Evolutionary conservation across 2,797 vertebrate genomes (phyloP).

Genomic region (Borostomias antarcticus): DNA sequence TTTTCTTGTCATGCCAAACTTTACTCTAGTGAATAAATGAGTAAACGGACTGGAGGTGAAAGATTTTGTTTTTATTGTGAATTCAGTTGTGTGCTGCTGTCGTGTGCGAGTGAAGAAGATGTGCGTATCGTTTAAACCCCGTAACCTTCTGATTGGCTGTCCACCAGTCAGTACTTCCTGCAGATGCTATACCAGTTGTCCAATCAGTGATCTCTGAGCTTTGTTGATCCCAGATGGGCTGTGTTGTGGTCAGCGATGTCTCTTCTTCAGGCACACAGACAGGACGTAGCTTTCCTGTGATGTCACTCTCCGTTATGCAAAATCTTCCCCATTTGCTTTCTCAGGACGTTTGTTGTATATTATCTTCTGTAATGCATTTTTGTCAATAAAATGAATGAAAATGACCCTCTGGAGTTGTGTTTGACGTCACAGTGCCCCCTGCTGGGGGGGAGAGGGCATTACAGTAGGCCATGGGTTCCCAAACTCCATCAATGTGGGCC

Average conservation of each 20-base stretch:
- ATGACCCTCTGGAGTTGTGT: conserved; percentile 6
- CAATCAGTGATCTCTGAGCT: not conserved
- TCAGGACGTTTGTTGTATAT: conserved; percentile 59
- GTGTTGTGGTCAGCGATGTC: not conserved
- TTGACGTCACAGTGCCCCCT: not conserved
- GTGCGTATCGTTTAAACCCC: not conserved
- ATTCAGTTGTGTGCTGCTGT: conserved; percentile 64
- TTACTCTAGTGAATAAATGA: conserved; percentile 33
- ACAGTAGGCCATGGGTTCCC: no score
- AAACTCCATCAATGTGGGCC: no score
- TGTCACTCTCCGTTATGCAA: conserved; percentile 7
- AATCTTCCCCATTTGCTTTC: conserved; percentile 52
- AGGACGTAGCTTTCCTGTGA: not conserved
- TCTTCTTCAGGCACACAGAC: no score
- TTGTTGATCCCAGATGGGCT: not conserved
- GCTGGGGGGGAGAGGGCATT: not conserved
- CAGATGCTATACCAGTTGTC: not conserved
- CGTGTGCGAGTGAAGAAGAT: conserved; percentile 34
- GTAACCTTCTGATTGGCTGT: conserved; percentile 1
- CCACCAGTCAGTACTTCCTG: not conserved
- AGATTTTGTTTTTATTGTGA: conserved; percentile 55
- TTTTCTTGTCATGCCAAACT: conserved; percentile 58
- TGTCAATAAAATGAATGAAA: conserved; percentile 64
- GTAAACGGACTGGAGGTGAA: conserved; percentile 55
- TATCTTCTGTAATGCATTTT: conserved; percentile 49